These are phyloP conservation scores for Xylocampa areola DNA, from an alignment of 2,888 invertebrate species.

Conservation along the genomic window DNA sequence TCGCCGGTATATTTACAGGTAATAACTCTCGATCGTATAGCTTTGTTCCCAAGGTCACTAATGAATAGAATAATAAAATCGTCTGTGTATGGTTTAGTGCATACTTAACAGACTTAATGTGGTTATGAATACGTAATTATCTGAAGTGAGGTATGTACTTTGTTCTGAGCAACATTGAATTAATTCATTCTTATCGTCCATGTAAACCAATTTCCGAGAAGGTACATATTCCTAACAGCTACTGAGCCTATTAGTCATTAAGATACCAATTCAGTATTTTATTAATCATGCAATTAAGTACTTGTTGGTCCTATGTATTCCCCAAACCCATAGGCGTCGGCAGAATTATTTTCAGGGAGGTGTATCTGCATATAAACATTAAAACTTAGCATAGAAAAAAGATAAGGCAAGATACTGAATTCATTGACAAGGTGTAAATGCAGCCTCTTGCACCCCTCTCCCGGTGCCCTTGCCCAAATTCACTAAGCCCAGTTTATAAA, in stretches of 20 bases:
- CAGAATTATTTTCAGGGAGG: no score
- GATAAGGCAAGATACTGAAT: no score
- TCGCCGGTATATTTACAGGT: constrained; percentile 89
- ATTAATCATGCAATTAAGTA: background rate
- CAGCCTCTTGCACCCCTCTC: no score
- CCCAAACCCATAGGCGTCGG: no score
- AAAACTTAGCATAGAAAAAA: no score
- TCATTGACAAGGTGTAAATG: no score
- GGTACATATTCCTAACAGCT: constrained; percentile 2
- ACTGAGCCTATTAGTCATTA: background rate
- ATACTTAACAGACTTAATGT: constrained; percentile 18
- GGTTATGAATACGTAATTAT: constrained; percentile 32
- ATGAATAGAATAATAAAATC: constrained; percentile 45
- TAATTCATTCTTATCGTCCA: constrained; percentile 16
- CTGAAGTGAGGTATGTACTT: constrained; percentile 8
- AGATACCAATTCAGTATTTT: constrained; percentile 2
- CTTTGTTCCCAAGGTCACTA: constrained; percentile 46
- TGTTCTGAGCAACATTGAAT: constrained; percentile 31
- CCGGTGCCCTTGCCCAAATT: no score
- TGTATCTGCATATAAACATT: no score
- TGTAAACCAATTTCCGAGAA: no score
- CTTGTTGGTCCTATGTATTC: background rate
- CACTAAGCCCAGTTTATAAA: no score
- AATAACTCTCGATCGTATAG: constrained; percentile 57
- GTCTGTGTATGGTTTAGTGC: constrained; percentile 47